Conservation (phyloP, 2,888 invertebrate genomes). For the Ypsolopha sequella region DNA sequence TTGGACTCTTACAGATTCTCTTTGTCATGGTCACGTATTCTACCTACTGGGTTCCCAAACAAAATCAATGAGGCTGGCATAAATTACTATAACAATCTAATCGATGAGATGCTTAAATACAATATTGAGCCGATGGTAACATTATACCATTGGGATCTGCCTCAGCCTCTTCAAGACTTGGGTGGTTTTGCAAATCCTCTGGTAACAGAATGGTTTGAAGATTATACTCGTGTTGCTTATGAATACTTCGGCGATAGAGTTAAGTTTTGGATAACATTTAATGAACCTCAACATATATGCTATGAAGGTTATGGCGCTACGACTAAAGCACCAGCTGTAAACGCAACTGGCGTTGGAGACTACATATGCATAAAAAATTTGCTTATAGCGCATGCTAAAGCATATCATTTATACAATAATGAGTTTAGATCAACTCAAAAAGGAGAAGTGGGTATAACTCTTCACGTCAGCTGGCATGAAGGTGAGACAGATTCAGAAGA, state of each 20-base stretch:
- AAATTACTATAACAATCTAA: conserved; percentile 69
- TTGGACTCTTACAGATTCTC: no score
- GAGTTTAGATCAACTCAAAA: no score
- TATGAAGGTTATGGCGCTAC: conserved; percentile 37
- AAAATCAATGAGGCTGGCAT: conserved; percentile 65
- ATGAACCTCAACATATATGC: conserved; percentile 17
- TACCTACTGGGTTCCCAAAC: conserved; percentile 55
- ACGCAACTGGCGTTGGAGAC: conserved; percentile 41
- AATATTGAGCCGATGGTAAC: conserved; percentile 65
- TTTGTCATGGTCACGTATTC: conserved; percentile 27
- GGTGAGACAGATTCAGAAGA: no score
- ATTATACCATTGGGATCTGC: conserved; percentile 25
- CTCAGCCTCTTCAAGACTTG: conserved; percentile 45
- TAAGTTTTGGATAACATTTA: conserved; percentile 64
- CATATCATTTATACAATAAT: conserved; percentile 51
- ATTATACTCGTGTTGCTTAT: conserved; percentile 60
- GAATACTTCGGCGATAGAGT: conserved; percentile 64
- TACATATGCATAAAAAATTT: conserved; percentile 72
- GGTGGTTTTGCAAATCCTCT: conserved; percentile 70
- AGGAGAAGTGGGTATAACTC: no score
- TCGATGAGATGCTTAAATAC: conserved; percentile 58
- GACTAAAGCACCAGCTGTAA: conserved; percentile 32
- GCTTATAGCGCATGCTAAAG: conserved; percentile 71
- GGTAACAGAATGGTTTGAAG: conserved; percentile 59
- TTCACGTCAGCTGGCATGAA: no score